Evolutionary conservation across 1,140 invertebrate species (phyloP).

Genomic region (Drosophila parvula): DNA sequence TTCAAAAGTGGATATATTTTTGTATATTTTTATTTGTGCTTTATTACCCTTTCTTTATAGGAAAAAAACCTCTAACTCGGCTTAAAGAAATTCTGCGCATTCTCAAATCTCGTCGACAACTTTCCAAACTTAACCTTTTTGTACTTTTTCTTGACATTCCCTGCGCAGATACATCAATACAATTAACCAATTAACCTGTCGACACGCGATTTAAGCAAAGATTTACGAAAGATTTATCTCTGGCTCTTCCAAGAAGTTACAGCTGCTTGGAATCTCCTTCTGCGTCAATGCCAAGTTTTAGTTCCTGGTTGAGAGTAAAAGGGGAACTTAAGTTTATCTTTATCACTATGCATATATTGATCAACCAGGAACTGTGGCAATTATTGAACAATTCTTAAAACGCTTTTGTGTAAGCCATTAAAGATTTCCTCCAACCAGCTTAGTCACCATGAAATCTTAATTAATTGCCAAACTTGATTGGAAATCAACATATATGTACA

Average conservation of each 20-base stretch:
- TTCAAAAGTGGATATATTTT: neutral
- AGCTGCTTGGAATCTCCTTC: slow-evolving; percentile 22
- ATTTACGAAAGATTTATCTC: slow-evolving; percentile 26
- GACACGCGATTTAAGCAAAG: slow-evolving; percentile 37
- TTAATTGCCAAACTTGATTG: slow-evolving; percentile 54
- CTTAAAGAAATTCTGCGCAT: neutral
- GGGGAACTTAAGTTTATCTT: slow-evolving; percentile 14
- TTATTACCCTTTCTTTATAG: neutral
- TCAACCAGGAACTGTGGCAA: neutral
- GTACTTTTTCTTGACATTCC: neutral
- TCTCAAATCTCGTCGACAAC: neutral
- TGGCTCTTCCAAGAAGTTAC: slow-evolving; percentile 31
- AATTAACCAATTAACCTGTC: slow-evolving; percentile 58
- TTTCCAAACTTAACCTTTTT: neutral
- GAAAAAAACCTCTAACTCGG: neutral
- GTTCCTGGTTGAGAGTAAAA: slow-evolving; percentile 27
- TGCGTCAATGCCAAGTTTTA: slow-evolving; percentile 24
- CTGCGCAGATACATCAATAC: slow-evolving; percentile 12
- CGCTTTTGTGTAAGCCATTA: neutral
- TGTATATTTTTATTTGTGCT: neutral
- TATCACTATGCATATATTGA: neutral
- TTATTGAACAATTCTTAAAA: neutral
- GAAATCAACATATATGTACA: slow-evolving; percentile 49
- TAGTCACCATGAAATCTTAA: slow-evolving; percentile 38
- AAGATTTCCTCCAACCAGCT: slow-evolving; percentile 7